Conservation (phyloP, 2,888 invertebrate species). For the Lathronympha strigana region DNA sequence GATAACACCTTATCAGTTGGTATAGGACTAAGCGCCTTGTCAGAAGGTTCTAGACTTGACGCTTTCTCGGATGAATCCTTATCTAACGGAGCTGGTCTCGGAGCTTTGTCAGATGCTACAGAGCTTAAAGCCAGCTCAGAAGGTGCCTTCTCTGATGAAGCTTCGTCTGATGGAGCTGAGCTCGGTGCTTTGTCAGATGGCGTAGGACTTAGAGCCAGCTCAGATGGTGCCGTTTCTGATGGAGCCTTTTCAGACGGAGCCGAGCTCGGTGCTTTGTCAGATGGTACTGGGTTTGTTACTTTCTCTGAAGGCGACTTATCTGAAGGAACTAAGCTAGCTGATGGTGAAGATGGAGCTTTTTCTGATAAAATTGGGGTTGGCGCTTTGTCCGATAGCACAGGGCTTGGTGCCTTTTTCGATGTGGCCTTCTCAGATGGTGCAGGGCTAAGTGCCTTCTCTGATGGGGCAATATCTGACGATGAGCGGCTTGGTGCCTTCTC, state of each 20-base stretch:
- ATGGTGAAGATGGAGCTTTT: neutral
- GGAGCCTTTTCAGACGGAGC: neutral
- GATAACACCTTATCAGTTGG: constrained; percentile 14
- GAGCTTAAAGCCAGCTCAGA: constrained; percentile 25
- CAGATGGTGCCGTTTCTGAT: neutral
- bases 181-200: constrained; percentile 29
- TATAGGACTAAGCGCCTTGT: neutral
- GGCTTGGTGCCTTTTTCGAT: constrained; percentile 11
- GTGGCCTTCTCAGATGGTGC: constrained; percentile 21
- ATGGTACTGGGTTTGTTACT: constrained; percentile 10
- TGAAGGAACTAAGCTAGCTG: constrained; percentile 3
- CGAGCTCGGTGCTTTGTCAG: constrained; percentile 26
- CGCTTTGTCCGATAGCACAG: constrained; percentile 11
- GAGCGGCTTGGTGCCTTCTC: constrained; percentile 11
- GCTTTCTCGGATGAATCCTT: neutral
- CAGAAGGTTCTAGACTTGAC: constrained; percentile 1
- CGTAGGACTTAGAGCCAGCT: constrained; percentile 10
- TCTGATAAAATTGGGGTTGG: constrained; percentile 9
- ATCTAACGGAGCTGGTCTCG: constrained; percentile 21
- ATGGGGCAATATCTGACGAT: neutral
- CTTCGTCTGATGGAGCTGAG: constrained; percentile 27
- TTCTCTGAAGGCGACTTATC: neutral
- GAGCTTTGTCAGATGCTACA: constrained; percentile 7
- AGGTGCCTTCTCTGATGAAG: constrained; percentile 29
- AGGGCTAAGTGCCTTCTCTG: constrained; percentile 24